A percentile compares a stretch with the other conserved stretches of the same genome.
phyloP scores from a whole-genome alignment of 2,888 invertebrate species.

The Ctena decussata region DNA sequence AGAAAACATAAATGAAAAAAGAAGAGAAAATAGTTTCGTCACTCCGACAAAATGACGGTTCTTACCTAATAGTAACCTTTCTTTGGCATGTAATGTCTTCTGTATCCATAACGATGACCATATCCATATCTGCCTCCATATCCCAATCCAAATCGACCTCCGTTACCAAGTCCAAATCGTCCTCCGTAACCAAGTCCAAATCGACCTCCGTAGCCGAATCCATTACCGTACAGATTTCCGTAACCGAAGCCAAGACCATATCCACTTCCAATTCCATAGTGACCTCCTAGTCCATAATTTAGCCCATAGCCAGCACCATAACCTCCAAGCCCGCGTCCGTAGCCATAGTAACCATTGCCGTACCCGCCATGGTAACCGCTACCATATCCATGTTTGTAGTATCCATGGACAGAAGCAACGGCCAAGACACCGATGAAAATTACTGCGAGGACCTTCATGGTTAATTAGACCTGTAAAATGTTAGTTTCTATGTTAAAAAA shows the following conservation, averaged over 20 bases:
- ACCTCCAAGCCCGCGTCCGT: not conserved
- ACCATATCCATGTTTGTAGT: not conserved
- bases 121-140: not conserved
- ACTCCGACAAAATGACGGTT: too few species aligned
- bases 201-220: not conserved
- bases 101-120: not conserved
- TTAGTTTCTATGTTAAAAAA: too few species aligned
- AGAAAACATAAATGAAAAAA: too few species aligned
- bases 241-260: not conserved
- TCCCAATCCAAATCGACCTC: not conserved
- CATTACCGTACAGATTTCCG: not conserved
- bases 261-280: not conserved
- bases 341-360: not conserved
- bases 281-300: not conserved
- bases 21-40: too few species aligned
- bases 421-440: not conserved
- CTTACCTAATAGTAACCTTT: not conserved
- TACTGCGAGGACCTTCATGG: not conserved
- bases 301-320: not conserved
- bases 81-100: not conserved
- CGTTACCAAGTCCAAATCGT: not conserved
- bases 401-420: not conserved
- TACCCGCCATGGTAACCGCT: not conserved
- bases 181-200: not conserved
- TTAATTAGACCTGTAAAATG: not conserved